phyloP scores from a whole-genome alignment of 2,888 invertebrate genomes.

The Rhagonycha lutea region DNA sequence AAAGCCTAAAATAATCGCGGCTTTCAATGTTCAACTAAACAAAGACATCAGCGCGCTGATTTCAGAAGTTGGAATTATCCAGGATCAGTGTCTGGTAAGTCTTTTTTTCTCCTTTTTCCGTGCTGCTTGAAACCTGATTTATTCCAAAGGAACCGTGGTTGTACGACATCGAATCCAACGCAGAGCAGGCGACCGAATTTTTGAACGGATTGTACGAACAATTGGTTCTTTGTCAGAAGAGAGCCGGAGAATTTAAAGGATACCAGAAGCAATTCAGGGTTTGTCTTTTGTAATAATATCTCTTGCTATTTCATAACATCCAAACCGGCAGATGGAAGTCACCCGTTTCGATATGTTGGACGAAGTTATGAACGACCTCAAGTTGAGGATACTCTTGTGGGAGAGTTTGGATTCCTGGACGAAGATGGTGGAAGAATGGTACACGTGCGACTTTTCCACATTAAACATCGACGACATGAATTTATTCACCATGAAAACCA shows the following conservation, averaged over 20 bases:
- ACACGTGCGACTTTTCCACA: slow-evolving; percentile 62
- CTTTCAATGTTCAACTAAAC: slow-evolving; percentile 74
- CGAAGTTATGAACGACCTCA: slow-evolving; percentile 78
- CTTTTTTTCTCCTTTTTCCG: neutral
- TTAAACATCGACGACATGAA: slow-evolving; percentile 77
- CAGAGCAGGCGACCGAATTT: slow-evolving; percentile 65
- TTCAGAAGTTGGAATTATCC: slow-evolving; percentile 72
- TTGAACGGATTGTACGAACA: slow-evolving; percentile 67
- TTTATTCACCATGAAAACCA: slow-evolving; percentile 66
- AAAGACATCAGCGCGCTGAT: slow-evolving; percentile 77
- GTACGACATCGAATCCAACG: slow-evolving; percentile 72
- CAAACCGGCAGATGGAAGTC: slow-evolving; percentile 70
- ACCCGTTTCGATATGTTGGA: slow-evolving; percentile 82
- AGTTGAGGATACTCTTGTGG: slow-evolving; percentile 80
- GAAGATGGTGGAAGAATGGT: slow-evolving; percentile 69
- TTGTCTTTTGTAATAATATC: slow-evolving; percentile 28
- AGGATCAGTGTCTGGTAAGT: slow-evolving; percentile 71
- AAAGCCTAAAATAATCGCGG: slow-evolving; percentile 67
- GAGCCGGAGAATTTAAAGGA: slow-evolving; percentile 74
- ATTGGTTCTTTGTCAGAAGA: slow-evolving; percentile 66
- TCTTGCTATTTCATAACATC: neutral
- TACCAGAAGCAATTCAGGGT: slow-evolving; percentile 88
- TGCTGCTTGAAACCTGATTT: neutral
- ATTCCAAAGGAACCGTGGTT: slow-evolving; percentile 71
- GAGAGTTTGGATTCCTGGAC: slow-evolving; percentile 78